Evolutionary conservation across 2,888 invertebrate genomes (phyloP).

Genomic region (Nemapogon koenigi): DNA sequence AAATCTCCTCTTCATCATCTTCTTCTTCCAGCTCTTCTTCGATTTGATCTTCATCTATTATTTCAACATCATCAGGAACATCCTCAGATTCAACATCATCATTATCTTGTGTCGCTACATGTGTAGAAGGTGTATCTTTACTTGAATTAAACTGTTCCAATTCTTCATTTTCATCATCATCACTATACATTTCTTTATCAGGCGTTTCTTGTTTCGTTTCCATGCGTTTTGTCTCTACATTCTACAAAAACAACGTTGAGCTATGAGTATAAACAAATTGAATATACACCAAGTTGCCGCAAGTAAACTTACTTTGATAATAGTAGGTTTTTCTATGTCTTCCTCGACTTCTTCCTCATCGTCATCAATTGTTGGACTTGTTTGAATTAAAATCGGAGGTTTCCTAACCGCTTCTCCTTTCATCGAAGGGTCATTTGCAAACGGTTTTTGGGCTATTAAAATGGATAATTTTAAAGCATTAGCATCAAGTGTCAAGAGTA

Average conservation of each 20-base stretch:
- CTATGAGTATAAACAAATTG: neutral
- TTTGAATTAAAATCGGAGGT: conserved; percentile 4
- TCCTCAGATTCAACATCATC: conserved; percentile 31
- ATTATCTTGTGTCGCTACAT: conserved; percentile 29
- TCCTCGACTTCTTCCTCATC: conserved; percentile 25
- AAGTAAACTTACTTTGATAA: conserved; percentile 1
- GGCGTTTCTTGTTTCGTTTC: conserved; percentile 19
- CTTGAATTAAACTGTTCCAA: too few relatives aligned
- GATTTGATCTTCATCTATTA: conserved; percentile 38
- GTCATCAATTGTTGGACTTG: conserved; percentile 21
- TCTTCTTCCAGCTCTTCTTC: conserved; percentile 54
- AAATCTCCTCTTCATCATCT: conserved; percentile 59
- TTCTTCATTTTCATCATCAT: conserved; percentile 38
- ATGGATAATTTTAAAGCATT: neutral
- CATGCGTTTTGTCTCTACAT: conserved; percentile 14
- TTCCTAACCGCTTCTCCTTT: conserved; percentile 1
- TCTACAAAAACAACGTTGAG: conserved; percentile 21
- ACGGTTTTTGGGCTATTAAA: neutral
- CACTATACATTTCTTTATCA: conserved; percentile 42
- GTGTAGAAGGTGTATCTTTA: too few relatives aligned
- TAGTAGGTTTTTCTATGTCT: conserved; percentile 5
- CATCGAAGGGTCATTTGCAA: neutral
- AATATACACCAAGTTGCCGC: neutral
- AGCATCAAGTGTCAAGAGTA: too few relatives aligned
- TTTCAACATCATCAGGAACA: conserved; percentile 43